Base-by-base conservation (phyloP, 2,113 vertebrate species). In the Brienomyrus brachyistius region DNA sequence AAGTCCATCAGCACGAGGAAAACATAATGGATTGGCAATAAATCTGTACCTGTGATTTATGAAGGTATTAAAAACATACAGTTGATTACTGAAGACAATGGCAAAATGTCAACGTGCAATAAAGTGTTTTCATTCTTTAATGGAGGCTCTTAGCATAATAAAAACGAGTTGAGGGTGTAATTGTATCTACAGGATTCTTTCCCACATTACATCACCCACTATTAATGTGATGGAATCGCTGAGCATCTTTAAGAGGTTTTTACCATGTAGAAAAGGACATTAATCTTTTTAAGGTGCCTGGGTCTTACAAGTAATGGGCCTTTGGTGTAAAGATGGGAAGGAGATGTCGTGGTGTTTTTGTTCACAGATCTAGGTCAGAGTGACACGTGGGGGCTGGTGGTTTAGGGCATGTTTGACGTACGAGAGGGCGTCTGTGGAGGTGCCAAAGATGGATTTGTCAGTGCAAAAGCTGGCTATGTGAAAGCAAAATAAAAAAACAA, bases 211-310 rank as follows among this genome's bases (percentile, higher is more conserved):
- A 89, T 92, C 92, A 93, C 74, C 90, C 35, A 59, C 90, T 92
- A 88, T 93, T 93, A 91, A 90, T 87, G 89, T 90, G 89, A 91
- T 92, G 92, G 90, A 92, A 92, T 92, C 90, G 89, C 84, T 83
- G 87, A 74, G 87, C 89, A 56, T 89, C 77, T 56, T 86, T 92
- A 90, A 91, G 88, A 85, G 89, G 88, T 92, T 88, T 91, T 91
- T 90, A 89, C 86, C 90, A 50, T 43, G 70, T 89, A 91, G 80
- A 77, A 91, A 86, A 91, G 59, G 85, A 85, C 88, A 91, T 92
- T 90, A 91, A 91, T 93, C 91, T 90, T 90, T 92, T 91, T 91
- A 91, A 77, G 47, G 89, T 51, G 66, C 86, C 59, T 19, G 77
- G 86, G 77, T 89, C 87, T 59, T 86, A 77, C 66, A 62, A 35